Evolutionary conservation across 2,113 vertebrate genomes (phyloP).

Genomic region (Sylvicapra grimmia): DNA sequence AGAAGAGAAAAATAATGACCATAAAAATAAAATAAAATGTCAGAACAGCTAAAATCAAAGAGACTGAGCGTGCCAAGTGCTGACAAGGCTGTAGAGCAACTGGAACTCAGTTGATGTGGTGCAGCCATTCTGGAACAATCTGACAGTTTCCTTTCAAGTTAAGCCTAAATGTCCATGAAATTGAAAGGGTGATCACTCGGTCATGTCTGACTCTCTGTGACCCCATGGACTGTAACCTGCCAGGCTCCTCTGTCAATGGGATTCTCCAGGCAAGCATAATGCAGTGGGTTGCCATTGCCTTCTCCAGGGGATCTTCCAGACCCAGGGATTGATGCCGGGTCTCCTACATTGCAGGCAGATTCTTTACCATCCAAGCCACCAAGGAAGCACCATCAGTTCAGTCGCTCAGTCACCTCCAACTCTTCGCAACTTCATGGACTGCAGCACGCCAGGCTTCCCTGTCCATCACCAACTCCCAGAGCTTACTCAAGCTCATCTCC

Average conservation of each 20-base stretch:
- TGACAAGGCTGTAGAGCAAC: fast-evolving
- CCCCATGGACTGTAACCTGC: not conserved
- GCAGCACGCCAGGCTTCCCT: not conserved
- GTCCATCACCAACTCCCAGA: not conserved
- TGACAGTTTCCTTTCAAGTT: fast-evolving
- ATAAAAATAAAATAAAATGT: not conserved
- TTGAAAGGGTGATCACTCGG: not conserved
- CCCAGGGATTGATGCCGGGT: not conserved
- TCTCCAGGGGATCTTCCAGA: not conserved
- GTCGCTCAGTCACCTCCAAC: fast-evolving
- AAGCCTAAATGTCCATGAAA: not conserved
- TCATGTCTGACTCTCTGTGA: not conserved
- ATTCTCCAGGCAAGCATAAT: not conserved
- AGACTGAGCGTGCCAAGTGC: fast-evolving
- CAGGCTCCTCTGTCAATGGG: not conserved
- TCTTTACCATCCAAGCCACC: not conserved
- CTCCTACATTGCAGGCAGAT: not conserved
- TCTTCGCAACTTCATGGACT: not conserved
- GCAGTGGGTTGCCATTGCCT: not conserved
- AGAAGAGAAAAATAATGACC: not conserved
- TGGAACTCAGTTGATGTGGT: fast-evolving
- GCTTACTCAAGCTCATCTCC: not conserved
- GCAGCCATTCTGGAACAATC: fast-evolving
- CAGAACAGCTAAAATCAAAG: not conserved
- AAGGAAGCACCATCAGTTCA: not conserved